Base-by-base conservation (phyloP, 2,888 invertebrate species). In the Agonopterix alstromeriana region DNA sequence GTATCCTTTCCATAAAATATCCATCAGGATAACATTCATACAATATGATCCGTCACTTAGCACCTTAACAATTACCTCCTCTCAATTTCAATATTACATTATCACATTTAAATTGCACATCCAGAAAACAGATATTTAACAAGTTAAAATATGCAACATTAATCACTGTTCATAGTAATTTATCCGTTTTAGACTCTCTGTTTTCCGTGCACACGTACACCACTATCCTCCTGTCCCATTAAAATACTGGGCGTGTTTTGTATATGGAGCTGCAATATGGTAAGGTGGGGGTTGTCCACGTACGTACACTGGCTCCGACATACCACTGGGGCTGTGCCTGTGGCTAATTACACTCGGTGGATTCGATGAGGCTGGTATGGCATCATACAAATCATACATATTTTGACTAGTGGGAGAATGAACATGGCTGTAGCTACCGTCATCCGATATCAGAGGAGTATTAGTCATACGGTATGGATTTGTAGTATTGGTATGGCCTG, bases 241-340 rank as follows among this genome's bases (percentile, higher is more conserved):
- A 62, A 92, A 93, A 66, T 91, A 91, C 69, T 92, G 91, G 56
- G 94, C 94, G 67, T 95, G 94, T 87, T 94, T 95, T 10, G 95
- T 95, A 68, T 93, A 95, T 2, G 93, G 93, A 17, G 95, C 94
- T 35, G 95, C 95, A 66, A 95, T 94, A 65, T 95, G 94, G 81
- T 95, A 96, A 1, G 95, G 95, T 1, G 95, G 95, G 10, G 95
- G 95, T 64, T 92, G 87, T 43, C 81, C 82, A 53, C 89, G 71
- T 41, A 71, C 69, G 53, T 86, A 84, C 46, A 77, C 71, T 47
- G 81, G 71, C 55, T 84, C 82, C 35, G 85, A 70, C 58, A 74
- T 56, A 11, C 42, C 42, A 60, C 75, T 81, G 36, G 86, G 83
- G 59, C 85, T 88, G 48, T 84, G 85, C 36, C 81, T 72, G 56